A percentile compares a stretch with the other conserved stretches of the same genome.
Evolutionary conservation across 2,113 vertebrate species (phyloP).

Genomic region (Nerophis ophidion): DNA sequence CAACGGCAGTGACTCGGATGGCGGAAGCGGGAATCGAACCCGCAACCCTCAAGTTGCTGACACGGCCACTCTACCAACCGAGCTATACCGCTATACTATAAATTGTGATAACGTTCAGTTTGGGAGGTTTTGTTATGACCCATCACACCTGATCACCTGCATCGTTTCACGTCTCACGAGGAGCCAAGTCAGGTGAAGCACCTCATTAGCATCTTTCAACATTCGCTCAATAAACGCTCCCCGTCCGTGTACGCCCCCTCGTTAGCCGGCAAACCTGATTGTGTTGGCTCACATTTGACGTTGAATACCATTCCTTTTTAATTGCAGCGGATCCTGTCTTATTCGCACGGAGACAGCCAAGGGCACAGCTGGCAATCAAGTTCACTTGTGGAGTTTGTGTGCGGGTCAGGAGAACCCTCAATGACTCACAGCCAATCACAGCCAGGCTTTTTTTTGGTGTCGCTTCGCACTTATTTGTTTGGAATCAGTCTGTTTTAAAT

Average conservation of each 20-base stretch:
- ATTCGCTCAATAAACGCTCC: slow-evolving; percentile 6
- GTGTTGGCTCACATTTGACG: no score
- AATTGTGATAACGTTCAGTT: no score
- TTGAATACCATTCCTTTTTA: background rate
- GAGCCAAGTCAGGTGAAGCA: slow-evolving; percentile 18
- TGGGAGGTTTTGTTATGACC: slow-evolving; percentile 14
- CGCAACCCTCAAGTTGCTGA: no score
- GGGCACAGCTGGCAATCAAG: slow-evolving; percentile 8
- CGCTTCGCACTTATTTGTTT: background rate
- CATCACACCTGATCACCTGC: slow-evolving; percentile 18
- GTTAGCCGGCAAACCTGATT: background rate
- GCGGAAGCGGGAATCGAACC: no score
- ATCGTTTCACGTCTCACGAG: slow-evolving; percentile 7
- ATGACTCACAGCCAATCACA: background rate
- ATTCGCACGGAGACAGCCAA: background rate
- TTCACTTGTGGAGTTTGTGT: background rate
- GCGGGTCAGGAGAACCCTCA: background rate
- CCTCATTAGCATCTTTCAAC: slow-evolving; percentile 14
- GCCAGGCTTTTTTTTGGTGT: no score
- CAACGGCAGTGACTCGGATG: no score
- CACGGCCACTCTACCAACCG: no score
- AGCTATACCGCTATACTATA: no score
- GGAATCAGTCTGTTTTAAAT: background rate
- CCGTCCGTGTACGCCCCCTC: background rate
- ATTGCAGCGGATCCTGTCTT: background rate